Evolutionary conservation across 2,113 vertebrate genomes (phyloP).

Genomic region (Chionomys nivalis): DNA sequence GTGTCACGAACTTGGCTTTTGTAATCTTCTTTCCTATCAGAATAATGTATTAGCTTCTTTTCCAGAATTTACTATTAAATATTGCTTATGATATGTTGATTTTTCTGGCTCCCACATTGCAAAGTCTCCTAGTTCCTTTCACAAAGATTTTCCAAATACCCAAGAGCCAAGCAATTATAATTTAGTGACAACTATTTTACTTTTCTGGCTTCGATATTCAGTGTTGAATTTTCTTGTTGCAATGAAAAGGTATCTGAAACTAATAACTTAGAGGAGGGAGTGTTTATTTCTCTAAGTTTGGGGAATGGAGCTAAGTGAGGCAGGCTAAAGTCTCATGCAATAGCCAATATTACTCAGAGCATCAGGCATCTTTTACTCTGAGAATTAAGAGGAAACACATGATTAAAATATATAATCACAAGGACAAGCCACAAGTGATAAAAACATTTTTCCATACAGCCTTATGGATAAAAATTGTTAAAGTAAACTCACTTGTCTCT

Average conservation of each 20-base stretch:
- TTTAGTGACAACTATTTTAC: neutral
- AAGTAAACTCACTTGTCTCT: neutral
- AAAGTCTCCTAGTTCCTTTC: neutral
- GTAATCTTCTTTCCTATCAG: neutral
- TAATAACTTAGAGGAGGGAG: neutral
- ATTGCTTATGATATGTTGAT: neutral
- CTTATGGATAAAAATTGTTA: neutral
- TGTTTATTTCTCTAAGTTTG: neutral
- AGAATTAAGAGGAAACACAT: neutral
- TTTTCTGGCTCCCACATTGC: too few relatives aligned
- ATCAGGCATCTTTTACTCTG: neutral
- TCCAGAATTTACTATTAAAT: neutral
- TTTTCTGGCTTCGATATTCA: neutral
- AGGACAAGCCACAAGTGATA: neutral
- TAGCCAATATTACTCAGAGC: neutral
- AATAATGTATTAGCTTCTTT: neutral
- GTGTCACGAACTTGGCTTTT: neutral
- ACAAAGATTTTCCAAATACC: neutral
- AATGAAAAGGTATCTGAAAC: neutral
- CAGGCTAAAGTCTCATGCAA: neutral
- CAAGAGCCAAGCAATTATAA: neutral
- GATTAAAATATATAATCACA: neutral
- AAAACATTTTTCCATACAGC: neutral
- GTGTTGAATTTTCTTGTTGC: neutral
- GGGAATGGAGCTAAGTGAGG: neutral